These are phyloP conservation scores for Acronicta psi DNA, from an alignment of 2,888 invertebrate species.

Conservation along the genomic window DNA sequence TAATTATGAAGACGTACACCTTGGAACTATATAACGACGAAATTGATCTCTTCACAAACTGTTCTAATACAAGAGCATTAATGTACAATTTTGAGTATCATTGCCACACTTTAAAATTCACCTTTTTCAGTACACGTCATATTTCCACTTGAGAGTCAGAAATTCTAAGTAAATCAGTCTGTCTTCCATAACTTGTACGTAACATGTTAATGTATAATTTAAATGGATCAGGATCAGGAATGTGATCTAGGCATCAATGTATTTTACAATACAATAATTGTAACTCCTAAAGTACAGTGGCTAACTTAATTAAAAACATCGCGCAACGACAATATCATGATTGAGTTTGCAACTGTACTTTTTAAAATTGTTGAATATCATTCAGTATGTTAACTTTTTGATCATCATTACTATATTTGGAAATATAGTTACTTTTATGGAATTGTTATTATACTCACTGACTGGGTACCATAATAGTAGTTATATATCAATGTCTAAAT, in stretches of 20 bases:
- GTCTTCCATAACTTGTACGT: conserved; percentile 73
- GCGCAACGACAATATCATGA: conserved; percentile 3
- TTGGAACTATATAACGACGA: conserved; percentile 11
- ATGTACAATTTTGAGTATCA: conserved; percentile 1
- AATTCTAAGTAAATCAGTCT: conserved; percentile 64
- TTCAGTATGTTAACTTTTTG: conserved; percentile 38
- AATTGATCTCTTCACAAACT: conserved; percentile 9
- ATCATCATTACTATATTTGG: conserved; percentile 15
- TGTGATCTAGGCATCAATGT: conserved; percentile 34
- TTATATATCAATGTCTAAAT: not conserved
- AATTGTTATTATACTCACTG: not conserved
- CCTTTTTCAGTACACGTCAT: conserved; percentile 15
- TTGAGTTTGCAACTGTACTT: conserved; percentile 40
- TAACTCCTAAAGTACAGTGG: conserved; percentile 34
- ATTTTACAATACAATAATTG: conserved; percentile 26
- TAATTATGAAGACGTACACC: conserved; percentile 10
- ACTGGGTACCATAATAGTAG: not conserved
- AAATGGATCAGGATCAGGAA: conserved; percentile 34
- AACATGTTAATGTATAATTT: conserved; percentile 44
- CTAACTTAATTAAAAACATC: conserved; percentile 22
- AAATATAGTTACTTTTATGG: not conserved
- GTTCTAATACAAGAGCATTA: conserved; percentile 1
- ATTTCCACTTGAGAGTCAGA: conserved; percentile 34
- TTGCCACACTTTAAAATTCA: conserved; percentile 14
- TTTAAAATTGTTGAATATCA: conserved; percentile 25